Evolutionary conservation across 2,888 invertebrate genomes (phyloP), one percentile per base, ranked within the genome.

Genomic region (Drosophila kanekoi): DNA sequence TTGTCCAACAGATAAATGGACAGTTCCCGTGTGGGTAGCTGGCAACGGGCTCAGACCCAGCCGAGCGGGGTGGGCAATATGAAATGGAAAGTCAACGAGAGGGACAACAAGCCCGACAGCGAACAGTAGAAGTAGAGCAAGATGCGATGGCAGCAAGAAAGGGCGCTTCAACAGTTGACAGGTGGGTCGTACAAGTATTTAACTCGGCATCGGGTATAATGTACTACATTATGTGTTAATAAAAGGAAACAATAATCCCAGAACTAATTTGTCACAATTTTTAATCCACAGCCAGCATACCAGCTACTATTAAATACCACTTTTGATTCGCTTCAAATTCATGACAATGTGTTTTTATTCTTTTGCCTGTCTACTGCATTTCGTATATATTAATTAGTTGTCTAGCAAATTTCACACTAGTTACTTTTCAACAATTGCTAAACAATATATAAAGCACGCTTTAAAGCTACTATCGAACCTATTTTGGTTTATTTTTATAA

Each of bases 1-100:
- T 74, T 71, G 66, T 67, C 61, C 56, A 85, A 60, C 83, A 86
- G 83, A 74, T 82, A 86, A 86, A 88, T 88, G 83, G 83, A 88
- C 86, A 79, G 77, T 53, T 56, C 74, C 77, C 69, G 51, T 60
- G 72, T 69, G 74, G 52, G 23, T 18, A 40, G 52, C 41, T 23
- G 41, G 62, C 52, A 35, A 2, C 40, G 37, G 54, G n/a, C 33
- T 33, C 5, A 11, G 43, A 8, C 13, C 13, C 40, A 43, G 23
- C 14, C 35, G 14, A 40, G 16, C 16, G 4, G 35, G 35, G 18
- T 28, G 16, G 35, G 57, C 59, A 45, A 52, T 66, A 56, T 58
- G 57, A 70, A 72, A 66, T 60, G 73, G 59, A 76, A 72, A 79
- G 72, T 75, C 81, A 87, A 81, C 75, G 78, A 44, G 68, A 67